Conservation (phyloP, 1,140 invertebrate species). For the Trypoxylus dichotomus region DNA sequence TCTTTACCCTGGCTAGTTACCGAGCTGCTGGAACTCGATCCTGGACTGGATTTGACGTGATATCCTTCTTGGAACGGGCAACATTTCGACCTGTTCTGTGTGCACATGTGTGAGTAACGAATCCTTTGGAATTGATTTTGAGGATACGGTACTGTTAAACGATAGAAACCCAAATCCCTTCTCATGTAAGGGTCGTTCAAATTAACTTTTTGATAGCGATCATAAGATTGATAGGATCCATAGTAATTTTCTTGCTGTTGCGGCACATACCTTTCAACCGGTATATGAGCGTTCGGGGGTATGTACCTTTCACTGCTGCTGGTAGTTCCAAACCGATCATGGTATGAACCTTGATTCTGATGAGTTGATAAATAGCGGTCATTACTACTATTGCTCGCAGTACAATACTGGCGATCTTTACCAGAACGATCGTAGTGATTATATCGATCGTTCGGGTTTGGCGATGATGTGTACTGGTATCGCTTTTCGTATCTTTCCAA, state of each 20-base stretch:
- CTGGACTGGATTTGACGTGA: conserved; percentile 54
- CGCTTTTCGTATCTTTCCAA: conserved; percentile 43
- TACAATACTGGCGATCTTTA: conserved; percentile 39
- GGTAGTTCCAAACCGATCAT: conserved; percentile 37
- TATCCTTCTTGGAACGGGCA: conserved; percentile 48
- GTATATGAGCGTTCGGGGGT: conserved; percentile 68
- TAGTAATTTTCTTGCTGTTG: conserved; percentile 48
- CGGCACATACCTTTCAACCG: conserved; percentile 59
- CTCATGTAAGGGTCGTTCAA: conserved; percentile 61
- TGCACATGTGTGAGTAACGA: conserved; percentile 46
- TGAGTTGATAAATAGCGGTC: conserved; percentile 31
- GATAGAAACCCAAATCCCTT: conserved; percentile 62
- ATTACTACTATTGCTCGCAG: conserved; percentile 24
- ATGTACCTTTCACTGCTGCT: conserved; percentile 56
- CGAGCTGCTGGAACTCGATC: conserved; percentile 55
- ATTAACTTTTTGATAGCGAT: conserved; percentile 49
- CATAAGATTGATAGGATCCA: conserved; percentile 45
- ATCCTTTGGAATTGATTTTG: conserved; percentile 48
- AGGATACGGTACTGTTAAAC: conserved; percentile 57
- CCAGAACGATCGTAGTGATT: conserved; percentile 30
- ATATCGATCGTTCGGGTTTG: conserved; percentile 38
- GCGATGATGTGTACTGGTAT: conserved; percentile 37
- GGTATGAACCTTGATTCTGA: conserved; percentile 32
- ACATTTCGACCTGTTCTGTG: conserved; percentile 48
- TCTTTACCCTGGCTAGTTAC: conserved; percentile 49